Evolutionary conservation across 2,113 vertebrate species (phyloP), one percentile per base, ranked within the genome.

Genomic region (Rhizomys pruinosus): DNA sequence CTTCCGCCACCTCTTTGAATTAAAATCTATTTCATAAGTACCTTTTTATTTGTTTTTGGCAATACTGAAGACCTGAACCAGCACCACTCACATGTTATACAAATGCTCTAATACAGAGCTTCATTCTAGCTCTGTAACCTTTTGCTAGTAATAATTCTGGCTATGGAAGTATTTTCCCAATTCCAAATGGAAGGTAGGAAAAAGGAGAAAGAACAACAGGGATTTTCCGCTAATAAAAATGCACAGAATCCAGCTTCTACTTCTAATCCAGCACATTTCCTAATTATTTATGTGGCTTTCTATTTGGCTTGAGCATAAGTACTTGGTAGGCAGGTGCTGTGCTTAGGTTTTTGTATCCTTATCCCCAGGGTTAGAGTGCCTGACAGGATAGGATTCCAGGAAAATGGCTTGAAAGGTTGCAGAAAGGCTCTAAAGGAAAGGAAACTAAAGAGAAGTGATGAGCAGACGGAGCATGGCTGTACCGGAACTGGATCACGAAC

Each of bases 171-270:
- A 89, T 69, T 85, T 93, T 86, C 7, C 3, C 86, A 20, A 19
- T 37, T 87, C 25, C 10, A 71, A 29, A 16, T 91, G 42, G 32
- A 8, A 74, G 47, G 84, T 0, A 57, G 69, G 25, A 66, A 39
- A 42, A 44, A 69, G 44, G 52, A 10, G 29, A 89, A 80, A 82
- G 61, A 77, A 39, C 37, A 77, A 39, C 37, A 68, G 78, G 16
- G 8, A 37, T 74, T 91, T 91, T 64, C 32, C 92, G 39, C 27
- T 89, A 57, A 55, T 86, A 52, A 81, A 95, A 82, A 81, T 59
- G n/a, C n/a, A n/a, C n/a, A n/a, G n/a, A n/a, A 23, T 61, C 59
- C 12, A 44, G 34, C 68, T 61, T 69, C 52, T 66, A 32, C 20
- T 73, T 69, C 22, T 63, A 15, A 29, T 6, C 19, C 3, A 32